Percentiles rank a stretch among this genome's conserved stretches.
phyloP scores from a whole-genome alignment of 2,797 vertebrate genomes.

The Anomalospiza imberbis region DNA sequence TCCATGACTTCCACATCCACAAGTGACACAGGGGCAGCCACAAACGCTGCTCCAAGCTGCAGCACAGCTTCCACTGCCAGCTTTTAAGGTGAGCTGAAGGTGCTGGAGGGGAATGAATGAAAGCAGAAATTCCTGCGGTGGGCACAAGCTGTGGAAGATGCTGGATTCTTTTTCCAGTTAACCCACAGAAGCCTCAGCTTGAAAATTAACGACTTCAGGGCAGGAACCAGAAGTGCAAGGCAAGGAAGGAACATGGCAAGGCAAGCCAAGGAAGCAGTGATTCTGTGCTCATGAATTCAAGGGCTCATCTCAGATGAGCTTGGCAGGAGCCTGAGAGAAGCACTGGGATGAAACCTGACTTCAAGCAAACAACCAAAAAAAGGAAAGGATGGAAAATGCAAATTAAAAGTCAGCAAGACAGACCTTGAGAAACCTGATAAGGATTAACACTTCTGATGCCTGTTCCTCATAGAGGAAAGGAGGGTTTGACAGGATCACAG shows the following conservation, averaged over 20 bases:
- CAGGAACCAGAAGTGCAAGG: not conserved
- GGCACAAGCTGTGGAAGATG: not conserved
- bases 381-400: not conserved
- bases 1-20: rapidly evolving
- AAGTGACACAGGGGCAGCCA: rapidly evolving
- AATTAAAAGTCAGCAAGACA: not conserved
- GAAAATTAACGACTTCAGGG: not conserved
- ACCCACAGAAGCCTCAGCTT: not conserved
- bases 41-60: not conserved
- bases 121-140: not conserved
- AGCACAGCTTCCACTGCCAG: not conserved
- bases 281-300: not conserved
- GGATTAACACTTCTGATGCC: not conserved
- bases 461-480: not conserved
- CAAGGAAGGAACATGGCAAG: not conserved
- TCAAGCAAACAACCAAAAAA: not conserved
- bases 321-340: not conserved
- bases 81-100: not conserved
- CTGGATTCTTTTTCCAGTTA: not conserved
- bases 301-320: not conserved
- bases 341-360: not conserved
- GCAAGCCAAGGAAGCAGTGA: not conserved
- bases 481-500: not conserved
- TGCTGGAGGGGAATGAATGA: not conserved
- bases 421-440: not conserved